Percentiles rank a stretch among this genome's conserved stretches.
Evolutionary conservation across 64 coral and sea anemone genomes (phyloP).

Genomic region (Pocillopora damicornis): DNA sequence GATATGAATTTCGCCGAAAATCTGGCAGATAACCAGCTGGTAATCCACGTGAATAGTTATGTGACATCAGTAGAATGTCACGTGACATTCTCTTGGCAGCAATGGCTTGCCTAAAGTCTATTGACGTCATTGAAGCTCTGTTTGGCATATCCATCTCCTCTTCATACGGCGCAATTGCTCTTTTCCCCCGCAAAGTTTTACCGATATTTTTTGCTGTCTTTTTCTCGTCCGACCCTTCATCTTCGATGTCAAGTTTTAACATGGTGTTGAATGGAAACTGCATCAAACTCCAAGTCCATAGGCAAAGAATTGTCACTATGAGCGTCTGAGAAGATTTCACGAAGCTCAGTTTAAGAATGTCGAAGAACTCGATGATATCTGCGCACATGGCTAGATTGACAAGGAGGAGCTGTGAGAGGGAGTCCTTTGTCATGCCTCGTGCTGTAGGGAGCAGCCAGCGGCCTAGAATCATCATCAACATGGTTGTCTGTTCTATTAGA

Average conservation of each 20-base stretch:
- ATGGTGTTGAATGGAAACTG: slow-evolving; percentile 90
- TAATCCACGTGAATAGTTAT: slow-evolving; percentile 34
- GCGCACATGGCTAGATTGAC: slow-evolving; percentile 90
- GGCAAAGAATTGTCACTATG: slow-evolving; percentile 56
- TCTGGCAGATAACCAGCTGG: slow-evolving; percentile 30
- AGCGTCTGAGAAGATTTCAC: slow-evolving; percentile 51
- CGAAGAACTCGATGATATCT: slow-evolving; percentile 92
- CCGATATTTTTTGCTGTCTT: not conserved
- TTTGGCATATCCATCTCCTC: not conserved
- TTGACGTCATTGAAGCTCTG: slow-evolving; percentile 22
- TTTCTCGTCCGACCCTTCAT: not conserved
- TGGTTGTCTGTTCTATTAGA: slow-evolving; percentile 74
- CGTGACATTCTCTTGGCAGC: slow-evolving; percentile 30
- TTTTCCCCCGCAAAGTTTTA: not conserved
- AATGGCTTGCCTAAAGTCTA: slow-evolving; percentile 19
- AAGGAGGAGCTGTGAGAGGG: slow-evolving; percentile 71
- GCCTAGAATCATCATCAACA: slow-evolving; percentile 80
- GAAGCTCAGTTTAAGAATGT: slow-evolving; percentile 63
- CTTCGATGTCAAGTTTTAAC: slow-evolving; percentile 66
- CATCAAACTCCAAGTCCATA: slow-evolving; percentile 88
- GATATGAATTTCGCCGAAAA: slow-evolving; percentile 22
- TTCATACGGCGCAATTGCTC: not conserved
- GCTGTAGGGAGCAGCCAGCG: slow-evolving; percentile 81
- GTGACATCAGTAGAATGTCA: slow-evolving; percentile 21
- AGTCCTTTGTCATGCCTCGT: slow-evolving; percentile 71